Conservation (phyloP, 2,888 invertebrate species). For the Thymelicus acteon region DNA sequence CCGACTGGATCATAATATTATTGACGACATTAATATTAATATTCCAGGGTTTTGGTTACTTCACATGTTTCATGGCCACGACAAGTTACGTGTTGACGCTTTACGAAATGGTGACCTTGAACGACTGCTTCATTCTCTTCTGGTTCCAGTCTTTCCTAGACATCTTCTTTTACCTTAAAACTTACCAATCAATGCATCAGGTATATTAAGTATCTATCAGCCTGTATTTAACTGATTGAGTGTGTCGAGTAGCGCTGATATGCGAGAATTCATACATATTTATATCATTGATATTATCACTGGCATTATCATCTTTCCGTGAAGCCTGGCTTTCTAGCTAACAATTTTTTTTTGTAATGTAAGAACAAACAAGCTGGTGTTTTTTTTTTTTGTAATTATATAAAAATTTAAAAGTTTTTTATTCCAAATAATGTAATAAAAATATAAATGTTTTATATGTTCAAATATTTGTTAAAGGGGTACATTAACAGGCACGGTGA, state of each 20-base stretch:
- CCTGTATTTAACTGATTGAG: too few species aligned
- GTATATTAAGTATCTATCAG: conserved; percentile 47
- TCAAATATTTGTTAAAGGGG: conserved; percentile 54
- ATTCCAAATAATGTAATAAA: neutral
- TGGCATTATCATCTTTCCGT: too few species aligned
- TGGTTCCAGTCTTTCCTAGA: conserved; percentile 70
- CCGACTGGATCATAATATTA: too few species aligned
- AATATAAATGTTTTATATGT: neutral
- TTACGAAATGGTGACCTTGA: conserved; percentile 69
- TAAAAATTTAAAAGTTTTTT: too few species aligned
- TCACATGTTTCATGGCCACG: conserved; percentile 61
- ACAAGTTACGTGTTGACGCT: conserved; percentile 61
- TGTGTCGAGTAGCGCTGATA: too few species aligned
- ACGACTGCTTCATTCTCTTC: conserved; percentile 62
- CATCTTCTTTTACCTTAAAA: conserved; percentile 66
- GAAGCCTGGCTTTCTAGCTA: too few species aligned
- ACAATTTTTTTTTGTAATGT: too few species aligned
- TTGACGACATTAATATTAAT: neutral
- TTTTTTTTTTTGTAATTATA: too few species aligned
- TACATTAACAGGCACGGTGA: conserved; percentile 69
- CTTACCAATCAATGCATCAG: conserved; percentile 68
- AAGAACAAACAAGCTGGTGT: too few species aligned
- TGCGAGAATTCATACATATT: too few species aligned
- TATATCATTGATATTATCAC: too few species aligned
- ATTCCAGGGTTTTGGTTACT: conserved; percentile 64